Evolutionary conservation across 2,888 invertebrate species (phyloP), one percentile per base, ranked within the genome.

Genomic region (Zeuzera pyrina): DNA sequence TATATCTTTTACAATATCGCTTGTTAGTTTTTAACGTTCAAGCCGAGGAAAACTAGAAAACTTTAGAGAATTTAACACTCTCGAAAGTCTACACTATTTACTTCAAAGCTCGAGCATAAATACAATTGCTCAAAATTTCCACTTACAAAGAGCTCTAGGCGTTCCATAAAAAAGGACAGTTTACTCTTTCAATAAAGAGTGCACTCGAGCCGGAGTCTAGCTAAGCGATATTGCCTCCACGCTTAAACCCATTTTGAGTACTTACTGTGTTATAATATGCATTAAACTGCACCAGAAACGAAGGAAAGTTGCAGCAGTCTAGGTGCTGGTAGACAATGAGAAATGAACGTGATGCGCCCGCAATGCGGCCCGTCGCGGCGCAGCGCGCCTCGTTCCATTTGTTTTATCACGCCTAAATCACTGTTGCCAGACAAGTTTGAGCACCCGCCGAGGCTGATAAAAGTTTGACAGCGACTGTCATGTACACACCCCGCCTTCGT

Each of bases 211-310:
- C 43, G 54, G 62, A 57, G 59, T 64, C 60, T 61, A 57, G 56
- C 54, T 47, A 51, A 48, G 56, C 57, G 58, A 69, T 74, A 78
- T 77, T 77, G 58, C 73, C 65, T 61, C 61, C 46, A 57, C 64
- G 65, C 57, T 65, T 68, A 70, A n/a, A 63, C 65, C 68, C 65
- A 68, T 66, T 79, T 63, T 57, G 65, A 72, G 74, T 69, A 61
- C 71, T 79, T 71, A 73, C 71, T 60, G 64, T 64, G 64, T 72
- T 79, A 77, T 79, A 77, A 76, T 78, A 79, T 79, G 81, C 78
- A 81, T 79, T 79, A 78, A 76, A 78, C 68, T 77, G 76, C 74
- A 69, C 66, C 45, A 45, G 42, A 39, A 43, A 44, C 51, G 59
- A 58, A 60, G 64, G 52, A 59, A 73, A 77, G 65, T 74, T 72